Conservation (phyloP, 2,888 invertebrate species). For the Leptopilina syphax region DNA sequence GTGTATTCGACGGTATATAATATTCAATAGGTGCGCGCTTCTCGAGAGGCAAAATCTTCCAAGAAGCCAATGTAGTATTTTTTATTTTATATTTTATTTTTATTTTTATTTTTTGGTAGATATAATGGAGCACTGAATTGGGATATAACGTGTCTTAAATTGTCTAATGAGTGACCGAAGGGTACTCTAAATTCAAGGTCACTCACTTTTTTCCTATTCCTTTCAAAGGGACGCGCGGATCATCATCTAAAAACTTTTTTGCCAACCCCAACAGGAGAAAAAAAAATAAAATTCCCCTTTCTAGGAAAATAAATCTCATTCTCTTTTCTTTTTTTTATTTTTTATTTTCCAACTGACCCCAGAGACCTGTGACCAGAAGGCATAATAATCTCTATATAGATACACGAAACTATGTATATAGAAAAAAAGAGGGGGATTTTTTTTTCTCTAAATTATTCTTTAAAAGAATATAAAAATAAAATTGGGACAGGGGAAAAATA, state of each 20-base stretch:
- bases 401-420: too few species aligned
- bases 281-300: constrained; percentile 35
- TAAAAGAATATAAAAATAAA: too few species aligned
- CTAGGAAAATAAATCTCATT: constrained; percentile 10
- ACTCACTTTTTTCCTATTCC: constrained; percentile 52
- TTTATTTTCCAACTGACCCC: not conserved
- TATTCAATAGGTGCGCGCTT: constrained; percentile 64
- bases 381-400: constrained; percentile 13
- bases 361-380: constrained; percentile 19
- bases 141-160: constrained; percentile 75
- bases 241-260: constrained; percentile 33
- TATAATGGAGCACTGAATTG: constrained; percentile 70
- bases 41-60: constrained; percentile 63
- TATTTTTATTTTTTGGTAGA: constrained; percentile 44
- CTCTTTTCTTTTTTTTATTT: not conserved
- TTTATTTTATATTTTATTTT: too few species aligned
- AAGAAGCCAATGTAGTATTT: constrained; percentile 68
- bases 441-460: too few species aligned
- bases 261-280: too few species aligned
- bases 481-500: too few species aligned
- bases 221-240: constrained; percentile 53
- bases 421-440: too few species aligned
- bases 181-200: constrained; percentile 55
- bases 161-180: constrained; percentile 74
- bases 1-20: constrained; percentile 63